Conservation (phyloP, 2,888 invertebrate genomes). For the Hesperia comma region DNA sequence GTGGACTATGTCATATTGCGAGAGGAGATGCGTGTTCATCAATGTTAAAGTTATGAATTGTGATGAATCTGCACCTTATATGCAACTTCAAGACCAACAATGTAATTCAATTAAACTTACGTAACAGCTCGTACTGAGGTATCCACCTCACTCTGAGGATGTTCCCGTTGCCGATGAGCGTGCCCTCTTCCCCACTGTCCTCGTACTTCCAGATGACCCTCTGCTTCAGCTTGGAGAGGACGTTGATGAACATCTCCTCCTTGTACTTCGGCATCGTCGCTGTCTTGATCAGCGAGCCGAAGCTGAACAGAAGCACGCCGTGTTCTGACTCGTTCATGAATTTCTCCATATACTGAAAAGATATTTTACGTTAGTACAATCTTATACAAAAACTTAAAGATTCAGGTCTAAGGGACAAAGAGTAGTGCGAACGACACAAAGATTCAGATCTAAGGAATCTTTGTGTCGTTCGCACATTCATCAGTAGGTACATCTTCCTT, state of each 20-base stretch:
- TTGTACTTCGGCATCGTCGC: conserved; percentile 86
- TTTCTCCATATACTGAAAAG: conserved; percentile 83
- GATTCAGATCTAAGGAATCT: too few species aligned
- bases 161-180: conserved; percentile 60
- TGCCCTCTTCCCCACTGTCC: conserved; percentile 72
- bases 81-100: too few species aligned
- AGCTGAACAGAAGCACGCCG: conserved; percentile 89
- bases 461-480: too few species aligned
- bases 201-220: conserved; percentile 93
- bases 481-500: too few species aligned
- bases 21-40: too few species aligned
- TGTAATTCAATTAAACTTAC: conserved; percentile 83
- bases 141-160: conserved; percentile 87
- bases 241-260: conserved; percentile 84
- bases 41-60: too few species aligned
- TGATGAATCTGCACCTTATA: too few species aligned
- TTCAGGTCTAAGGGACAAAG: too few species aligned
- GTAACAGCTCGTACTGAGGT: conserved; percentile 88
- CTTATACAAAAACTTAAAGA: too few species aligned
- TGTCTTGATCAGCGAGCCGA: conserved; percentile 90
- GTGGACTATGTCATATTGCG: too few species aligned
- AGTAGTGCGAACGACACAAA: too few species aligned
- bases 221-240: conserved; percentile 86
- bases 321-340: conserved; percentile 87
- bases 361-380: conserved; percentile 12